phyloP scores from a whole-genome alignment of 1,140 invertebrate species.

The Diorhabda carinulata region DNA sequence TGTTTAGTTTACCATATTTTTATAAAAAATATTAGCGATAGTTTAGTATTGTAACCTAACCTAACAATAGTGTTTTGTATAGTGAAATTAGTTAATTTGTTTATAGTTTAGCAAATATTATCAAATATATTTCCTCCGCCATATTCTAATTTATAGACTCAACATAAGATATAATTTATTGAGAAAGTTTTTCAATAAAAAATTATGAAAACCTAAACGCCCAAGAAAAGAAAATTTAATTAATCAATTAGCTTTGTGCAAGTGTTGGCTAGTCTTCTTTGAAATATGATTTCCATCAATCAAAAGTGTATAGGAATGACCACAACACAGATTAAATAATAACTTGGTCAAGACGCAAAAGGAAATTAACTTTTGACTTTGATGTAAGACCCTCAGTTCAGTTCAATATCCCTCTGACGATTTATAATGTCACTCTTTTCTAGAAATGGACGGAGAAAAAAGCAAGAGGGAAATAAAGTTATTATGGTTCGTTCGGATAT shows the following conservation, averaged over 20 bases:
- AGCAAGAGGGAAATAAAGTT: slow-evolving; percentile 1
- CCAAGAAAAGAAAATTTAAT: neutral
- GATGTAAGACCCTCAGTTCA: slow-evolving; percentile 18
- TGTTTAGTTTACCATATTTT: too few relatives aligned
- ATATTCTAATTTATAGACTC: too few relatives aligned
- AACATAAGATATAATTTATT: too few relatives aligned
- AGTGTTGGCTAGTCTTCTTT: neutral
- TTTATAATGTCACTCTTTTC: slow-evolving; percentile 16
- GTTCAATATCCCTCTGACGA: slow-evolving; percentile 16
- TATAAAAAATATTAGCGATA: too few relatives aligned
- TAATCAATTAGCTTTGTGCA: slow-evolving; percentile 7
- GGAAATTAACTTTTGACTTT: slow-evolving; percentile 20
- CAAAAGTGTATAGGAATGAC: slow-evolving; percentile 9
- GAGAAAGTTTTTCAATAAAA: too few relatives aligned
- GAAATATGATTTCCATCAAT: slow-evolving; percentile 15
- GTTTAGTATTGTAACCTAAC: too few relatives aligned
- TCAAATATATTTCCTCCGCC: too few relatives aligned
- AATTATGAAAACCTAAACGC: neutral
- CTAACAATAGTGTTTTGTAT: too few relatives aligned
- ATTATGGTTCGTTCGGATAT: neutral
- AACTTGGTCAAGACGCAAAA: slow-evolving; percentile 16
- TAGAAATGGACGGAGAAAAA: slow-evolving; percentile 1
- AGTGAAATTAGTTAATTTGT: too few relatives aligned
- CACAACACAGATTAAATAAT: slow-evolving; percentile 16
- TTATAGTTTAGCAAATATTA: too few relatives aligned